Evolutionary conservation across 2,113 vertebrate genomes (phyloP), one percentile per base, ranked within the genome.

Genomic region (Hippoglossus stenolepis): DNA sequence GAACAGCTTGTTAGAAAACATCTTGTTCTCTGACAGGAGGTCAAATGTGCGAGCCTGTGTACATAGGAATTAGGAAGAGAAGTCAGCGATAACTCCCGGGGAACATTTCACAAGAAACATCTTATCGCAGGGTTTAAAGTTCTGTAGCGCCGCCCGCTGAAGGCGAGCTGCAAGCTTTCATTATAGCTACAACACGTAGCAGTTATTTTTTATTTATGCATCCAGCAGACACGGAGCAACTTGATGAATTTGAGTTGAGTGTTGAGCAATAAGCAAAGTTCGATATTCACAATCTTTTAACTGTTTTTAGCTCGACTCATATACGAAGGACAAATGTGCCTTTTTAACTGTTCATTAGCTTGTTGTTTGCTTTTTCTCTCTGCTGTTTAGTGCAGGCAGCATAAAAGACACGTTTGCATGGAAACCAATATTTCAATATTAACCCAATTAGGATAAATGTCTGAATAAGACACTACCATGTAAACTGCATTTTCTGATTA

Each of bases 1-100:
- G 21, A 54, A 47, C 21, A 28, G 45, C 65, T 40, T 26, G 45
- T 45, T 13, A 12, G 38, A 26, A 49, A 76, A 71, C 56, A 57
- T 57, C 31, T 56, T 45, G 61, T 35, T 43, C n/a, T 38, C 26
- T 53, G 21, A 38, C 14, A 24, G 24, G 51, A 51, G 62, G 40
- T 54, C n/a, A 47, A 49, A 65, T 3, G 26, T 45, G 20, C 17
- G 12, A 68, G 68, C 4, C 21, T 40, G 43, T 15, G 20, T 31
- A 17, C 15, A 14, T 10, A 18, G 15, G 35, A 24, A 54, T n/a
- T 23, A 4, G 17, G 20, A 23, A 53, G 17, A 23, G 12, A 31
- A 17, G 28, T 68, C 56, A 21, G 8, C 45, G 5, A 2, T 21
- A 9, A 47, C 13, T 45, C 51, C 51, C 35, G 28, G 14, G 11